phyloP scores from a whole-genome alignment of 1,140 invertebrate genomes.

The Drosophila tropicalis region DNA sequence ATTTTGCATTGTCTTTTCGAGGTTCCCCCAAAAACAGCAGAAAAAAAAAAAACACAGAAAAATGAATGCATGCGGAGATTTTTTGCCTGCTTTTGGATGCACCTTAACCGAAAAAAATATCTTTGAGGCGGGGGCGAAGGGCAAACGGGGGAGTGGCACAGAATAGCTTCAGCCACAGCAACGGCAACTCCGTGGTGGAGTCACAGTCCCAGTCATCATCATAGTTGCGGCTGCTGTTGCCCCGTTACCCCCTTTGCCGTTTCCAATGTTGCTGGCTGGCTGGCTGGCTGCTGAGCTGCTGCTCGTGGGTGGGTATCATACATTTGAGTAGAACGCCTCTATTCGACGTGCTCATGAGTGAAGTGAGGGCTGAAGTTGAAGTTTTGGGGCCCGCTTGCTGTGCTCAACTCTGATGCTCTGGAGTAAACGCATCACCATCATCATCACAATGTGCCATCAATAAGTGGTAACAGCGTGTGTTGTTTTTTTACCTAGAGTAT shows the following conservation, averaged over 20 bases:
- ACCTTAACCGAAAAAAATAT: conserved; percentile 56
- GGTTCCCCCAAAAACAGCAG: conserved; percentile 33
- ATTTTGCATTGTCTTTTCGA: conserved; percentile 78
- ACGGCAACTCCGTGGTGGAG: not conserved
- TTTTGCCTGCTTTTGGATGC: conserved; percentile 53
- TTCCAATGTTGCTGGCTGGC: not conserved
- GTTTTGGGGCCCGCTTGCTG: conserved; percentile 38
- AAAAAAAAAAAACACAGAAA: conserved; percentile 37
- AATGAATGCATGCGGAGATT: conserved; percentile 59
- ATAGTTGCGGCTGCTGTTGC: conserved; percentile 63
- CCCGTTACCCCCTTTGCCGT: conserved; percentile 6
- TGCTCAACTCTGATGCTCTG: conserved; percentile 27
- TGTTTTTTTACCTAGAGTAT: conserved; percentile 42
- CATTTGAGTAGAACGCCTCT: conserved; percentile 82
- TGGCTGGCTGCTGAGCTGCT: conserved; percentile 20
- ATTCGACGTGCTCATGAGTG: conserved; percentile 67
- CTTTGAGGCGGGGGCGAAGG: conserved; percentile 36
- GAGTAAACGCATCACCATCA: conserved; percentile 72
- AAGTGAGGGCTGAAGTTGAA: conserved; percentile 25
- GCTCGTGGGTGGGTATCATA: conserved; percentile 83
- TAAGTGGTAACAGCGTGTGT: conserved; percentile 81
- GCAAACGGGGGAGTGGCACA: conserved; percentile 38
- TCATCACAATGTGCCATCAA: conserved; percentile 80
- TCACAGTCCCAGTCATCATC: conserved; percentile 69
- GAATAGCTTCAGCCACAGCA: conserved; percentile 6